Evolutionary conservation across 2,888 invertebrate species (phyloP).

Genomic region (Diogma glabrata): DNA sequence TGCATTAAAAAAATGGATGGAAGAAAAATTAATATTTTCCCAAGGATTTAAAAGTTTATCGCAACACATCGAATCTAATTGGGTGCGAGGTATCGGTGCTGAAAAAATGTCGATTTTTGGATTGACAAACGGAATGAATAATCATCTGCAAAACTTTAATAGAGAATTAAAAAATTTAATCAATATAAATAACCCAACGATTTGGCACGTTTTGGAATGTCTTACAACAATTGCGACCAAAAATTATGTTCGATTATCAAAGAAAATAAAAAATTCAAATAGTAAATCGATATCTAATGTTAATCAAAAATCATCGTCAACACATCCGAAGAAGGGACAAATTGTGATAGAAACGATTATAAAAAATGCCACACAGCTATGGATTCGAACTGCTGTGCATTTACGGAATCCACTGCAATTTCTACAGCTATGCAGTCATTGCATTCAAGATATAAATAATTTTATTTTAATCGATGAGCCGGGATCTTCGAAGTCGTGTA

Average conservation of each 20-base stretch:
- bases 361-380: slow-evolving; percentile 23
- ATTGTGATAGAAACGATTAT: slow-evolving; percentile 22
- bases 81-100: slow-evolving; percentile 22
- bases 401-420: slow-evolving; percentile 24
- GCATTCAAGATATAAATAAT: slow-evolving; percentile 23
- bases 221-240: slow-evolving; percentile 22
- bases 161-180: slow-evolving; percentile 21
- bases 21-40: slow-evolving; percentile 22
- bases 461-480: slow-evolving; percentile 11
- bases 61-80: slow-evolving; percentile 22
- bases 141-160: slow-evolving; percentile 23
- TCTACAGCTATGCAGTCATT: slow-evolving; percentile 23
- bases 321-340: slow-evolving; percentile 18
- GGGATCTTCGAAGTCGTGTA: neutral
- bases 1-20: slow-evolving; percentile 24
- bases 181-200: slow-evolving; percentile 19
- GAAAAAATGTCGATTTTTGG: slow-evolving; percentile 28
- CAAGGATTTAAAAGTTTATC: slow-evolving; percentile 18
- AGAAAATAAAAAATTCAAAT: slow-evolving; percentile 11
- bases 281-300: neutral
- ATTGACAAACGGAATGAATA: slow-evolving; percentile 22
- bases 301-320: neutral
- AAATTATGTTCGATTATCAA: slow-evolving; percentile 19
- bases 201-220: slow-evolving; percentile 23
- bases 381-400: slow-evolving; percentile 25